Conservation (phyloP, 2,113 vertebrate species). For the Thryonomys swinderianus region DNA sequence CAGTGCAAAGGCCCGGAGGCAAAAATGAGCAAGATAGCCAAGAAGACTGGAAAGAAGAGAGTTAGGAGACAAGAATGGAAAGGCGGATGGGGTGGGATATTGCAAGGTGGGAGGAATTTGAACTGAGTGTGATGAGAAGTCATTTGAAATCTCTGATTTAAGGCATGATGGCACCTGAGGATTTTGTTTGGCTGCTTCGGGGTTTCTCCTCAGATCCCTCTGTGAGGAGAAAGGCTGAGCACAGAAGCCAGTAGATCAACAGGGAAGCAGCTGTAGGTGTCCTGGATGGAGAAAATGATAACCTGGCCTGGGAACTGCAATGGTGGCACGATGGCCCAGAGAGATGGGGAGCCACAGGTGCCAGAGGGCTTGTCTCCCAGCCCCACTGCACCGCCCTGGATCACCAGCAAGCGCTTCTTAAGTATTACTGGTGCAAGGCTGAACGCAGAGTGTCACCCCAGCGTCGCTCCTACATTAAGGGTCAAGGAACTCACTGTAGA, state of each 20-base stretch:
- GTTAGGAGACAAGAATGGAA: background rate
- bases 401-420: fast-evolving
- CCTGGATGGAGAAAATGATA: background rate
- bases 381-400: background rate
- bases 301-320: too few relatives aligned
- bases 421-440: fast-evolving
- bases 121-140: background rate
- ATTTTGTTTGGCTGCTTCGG: background rate
- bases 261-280: background rate
- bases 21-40: background rate
- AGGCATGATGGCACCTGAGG: background rate
- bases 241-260: background rate
- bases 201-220: background rate
- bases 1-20: background rate
- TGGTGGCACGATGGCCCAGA: fast-evolving
- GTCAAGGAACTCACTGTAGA: background rate
- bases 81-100: background rate
- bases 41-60: background rate
- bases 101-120: background rate
- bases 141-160: background rate
- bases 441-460: background rate
- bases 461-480: background rate
- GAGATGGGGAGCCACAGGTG: background rate
- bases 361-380: too few relatives aligned
- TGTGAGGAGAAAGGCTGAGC: background rate